Evolutionary conservation across 2,797 vertebrate genomes (phyloP).

Genomic region (Neosilurus hyrtlii): DNA sequence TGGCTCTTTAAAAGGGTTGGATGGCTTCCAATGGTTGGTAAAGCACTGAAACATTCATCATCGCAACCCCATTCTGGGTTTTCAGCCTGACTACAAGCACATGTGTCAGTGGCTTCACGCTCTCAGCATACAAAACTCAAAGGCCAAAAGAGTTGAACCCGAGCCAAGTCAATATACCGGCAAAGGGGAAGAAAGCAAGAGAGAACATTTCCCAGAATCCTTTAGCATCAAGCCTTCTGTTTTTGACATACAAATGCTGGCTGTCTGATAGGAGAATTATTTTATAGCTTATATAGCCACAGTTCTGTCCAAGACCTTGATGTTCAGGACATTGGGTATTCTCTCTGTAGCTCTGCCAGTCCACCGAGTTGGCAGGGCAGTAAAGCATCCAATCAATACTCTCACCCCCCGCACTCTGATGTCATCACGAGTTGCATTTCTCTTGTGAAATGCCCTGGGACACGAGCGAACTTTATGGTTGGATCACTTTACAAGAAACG

Average conservation of each 20-base stretch:
- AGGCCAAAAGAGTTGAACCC: constrained; percentile 2
- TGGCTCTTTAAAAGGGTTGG: constrained; percentile 45
- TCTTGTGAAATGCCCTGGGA: constrained; percentile 23
- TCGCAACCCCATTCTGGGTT: constrained; percentile 4
- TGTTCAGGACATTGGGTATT: background rate
- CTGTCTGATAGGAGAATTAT: background rate
- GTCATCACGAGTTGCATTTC: constrained; percentile 7
- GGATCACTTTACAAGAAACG: background rate
- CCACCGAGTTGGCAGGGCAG: constrained; percentile 14
- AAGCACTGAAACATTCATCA: constrained; percentile 36
- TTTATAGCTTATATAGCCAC: background rate
- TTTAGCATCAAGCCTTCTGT: constrained; percentile 14
- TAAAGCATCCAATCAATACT: constrained; percentile 18
- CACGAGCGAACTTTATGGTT: constrained; percentile 26
- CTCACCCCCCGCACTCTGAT: background rate
- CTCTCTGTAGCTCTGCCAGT: background rate
- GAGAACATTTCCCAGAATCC: constrained; percentile 31
- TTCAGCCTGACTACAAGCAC: constrained; percentile 17
- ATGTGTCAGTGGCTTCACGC: constrained; percentile 20
- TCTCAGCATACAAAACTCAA: constrained; percentile 45
- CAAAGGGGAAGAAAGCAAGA: background rate
- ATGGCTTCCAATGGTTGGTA: constrained; percentile 27
- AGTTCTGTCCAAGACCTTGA: constrained; percentile 8
- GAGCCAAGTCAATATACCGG: constrained; percentile 16
- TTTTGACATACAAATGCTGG: background rate